These are phyloP conservation scores for Halcyon smyrnensis DNA, from an alignment of 2,797 vertebrate genomes.

Conservation along the genomic window DNA sequence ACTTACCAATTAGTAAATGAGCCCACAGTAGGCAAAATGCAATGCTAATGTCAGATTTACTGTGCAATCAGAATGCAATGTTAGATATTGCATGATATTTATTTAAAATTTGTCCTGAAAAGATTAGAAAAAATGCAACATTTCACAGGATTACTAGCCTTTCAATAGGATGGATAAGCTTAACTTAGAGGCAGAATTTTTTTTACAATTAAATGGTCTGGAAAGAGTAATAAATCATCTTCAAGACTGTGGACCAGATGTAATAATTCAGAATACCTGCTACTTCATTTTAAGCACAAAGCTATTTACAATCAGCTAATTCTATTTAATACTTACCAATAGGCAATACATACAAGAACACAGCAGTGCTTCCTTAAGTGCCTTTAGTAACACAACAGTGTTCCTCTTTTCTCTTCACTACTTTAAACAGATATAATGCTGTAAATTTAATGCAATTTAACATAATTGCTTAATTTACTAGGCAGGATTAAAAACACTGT, in stretches of 20 bases:
- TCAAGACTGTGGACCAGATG: not conserved
- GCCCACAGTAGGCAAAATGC: not conserved
- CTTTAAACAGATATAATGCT: not conserved
- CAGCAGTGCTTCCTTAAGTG: not conserved
- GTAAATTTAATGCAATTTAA: not conserved
- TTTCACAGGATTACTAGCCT: not conserved
- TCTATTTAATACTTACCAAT: not conserved
- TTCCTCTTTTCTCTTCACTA: not conserved
- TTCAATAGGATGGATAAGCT: not conserved
- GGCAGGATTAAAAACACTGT: conserved; percentile 5
- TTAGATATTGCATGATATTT: not conserved
- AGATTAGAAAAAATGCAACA: not conserved
- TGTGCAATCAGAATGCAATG: not conserved
- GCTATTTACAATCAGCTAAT: not conserved
- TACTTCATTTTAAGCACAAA: not conserved
- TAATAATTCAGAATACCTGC: not conserved
- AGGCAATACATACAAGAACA: not conserved
- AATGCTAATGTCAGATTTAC: not conserved
- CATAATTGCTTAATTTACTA: not conserved
- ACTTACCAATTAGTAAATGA: not conserved
- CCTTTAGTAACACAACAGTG: not conserved
- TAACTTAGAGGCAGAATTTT: not conserved
- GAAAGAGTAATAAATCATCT: not conserved
- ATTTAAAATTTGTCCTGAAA: not conserved
- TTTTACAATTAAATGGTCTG: not conserved